These are phyloP conservation scores for Phataginus tetradactyla DNA, from an alignment of 2,797 vertebrate genomes.

Conservation along the genomic window DNA sequence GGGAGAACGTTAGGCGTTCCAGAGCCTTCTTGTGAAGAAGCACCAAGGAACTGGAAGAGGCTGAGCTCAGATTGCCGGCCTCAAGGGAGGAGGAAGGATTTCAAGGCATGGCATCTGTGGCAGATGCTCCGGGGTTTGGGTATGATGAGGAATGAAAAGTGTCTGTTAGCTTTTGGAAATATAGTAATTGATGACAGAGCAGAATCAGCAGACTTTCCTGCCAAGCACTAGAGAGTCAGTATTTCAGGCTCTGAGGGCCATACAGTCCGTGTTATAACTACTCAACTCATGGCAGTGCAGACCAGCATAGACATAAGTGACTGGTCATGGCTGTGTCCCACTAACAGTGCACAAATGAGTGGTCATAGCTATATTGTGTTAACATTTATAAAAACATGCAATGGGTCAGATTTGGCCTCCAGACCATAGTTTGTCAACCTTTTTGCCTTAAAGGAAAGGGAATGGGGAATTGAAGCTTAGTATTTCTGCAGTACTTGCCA, in stretches of 20 bases:
- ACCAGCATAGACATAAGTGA: background rate
- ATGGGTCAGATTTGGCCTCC: background rate
- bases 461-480: background rate
- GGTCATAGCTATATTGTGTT: background rate
- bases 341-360: background rate
- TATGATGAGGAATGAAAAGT: background rate
- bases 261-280: background rate
- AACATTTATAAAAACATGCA: background rate
- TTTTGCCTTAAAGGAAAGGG: slow-evolving; percentile 16
- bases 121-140: background rate
- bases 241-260: background rate
- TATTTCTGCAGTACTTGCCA: background rate
- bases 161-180: slow-evolving; percentile 26
- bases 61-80: background rate
- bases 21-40: background rate
- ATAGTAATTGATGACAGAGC: background rate
- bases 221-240: background rate
- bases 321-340: background rate
- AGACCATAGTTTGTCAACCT: background rate
- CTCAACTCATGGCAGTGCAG: background rate
- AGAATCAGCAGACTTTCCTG: background rate
- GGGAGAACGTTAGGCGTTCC: background rate
- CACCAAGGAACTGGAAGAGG: background rate
- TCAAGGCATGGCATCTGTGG: background rate
- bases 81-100: background rate